phyloP scores from a whole-genome alignment of 2,113 vertebrate species.

The Apteryx owenii region DNA sequence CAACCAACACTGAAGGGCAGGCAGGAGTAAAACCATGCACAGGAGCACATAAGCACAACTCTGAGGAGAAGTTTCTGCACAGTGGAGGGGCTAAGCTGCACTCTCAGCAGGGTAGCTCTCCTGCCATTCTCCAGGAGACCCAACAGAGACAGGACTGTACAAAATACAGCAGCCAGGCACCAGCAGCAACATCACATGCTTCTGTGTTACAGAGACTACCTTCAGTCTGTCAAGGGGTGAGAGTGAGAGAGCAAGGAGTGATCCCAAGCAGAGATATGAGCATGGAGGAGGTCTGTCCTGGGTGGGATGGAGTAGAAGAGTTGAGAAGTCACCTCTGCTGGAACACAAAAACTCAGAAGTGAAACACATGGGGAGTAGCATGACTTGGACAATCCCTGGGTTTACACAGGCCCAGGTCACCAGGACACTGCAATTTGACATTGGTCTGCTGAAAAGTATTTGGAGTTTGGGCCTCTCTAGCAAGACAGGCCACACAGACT shows the following conservation, averaged over 20 bases:
- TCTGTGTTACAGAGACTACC: background rate
- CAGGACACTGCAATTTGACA: background rate
- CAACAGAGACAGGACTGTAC: background rate
- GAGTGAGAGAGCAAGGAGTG: background rate
- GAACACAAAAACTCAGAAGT: background rate
- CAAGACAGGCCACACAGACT: background rate
- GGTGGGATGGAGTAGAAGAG: background rate
- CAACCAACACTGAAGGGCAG: too few species aligned
- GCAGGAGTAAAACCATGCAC: too few species aligned
- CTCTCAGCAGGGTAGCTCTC: background rate
- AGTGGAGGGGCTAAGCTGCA: too few species aligned
- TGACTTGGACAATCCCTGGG: background rate
- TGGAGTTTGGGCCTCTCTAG: background rate
- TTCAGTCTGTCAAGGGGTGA: background rate
- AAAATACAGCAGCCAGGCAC: background rate
- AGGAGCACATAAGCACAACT: too few species aligned
- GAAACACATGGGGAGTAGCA: fast-evolving
- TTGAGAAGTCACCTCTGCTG: background rate
- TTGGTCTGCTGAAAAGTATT: fast-evolving
- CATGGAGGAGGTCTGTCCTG: background rate
- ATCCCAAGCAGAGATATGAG: background rate
- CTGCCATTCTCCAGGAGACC: background rate
- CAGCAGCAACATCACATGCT: background rate
- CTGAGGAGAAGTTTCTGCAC: too few species aligned
- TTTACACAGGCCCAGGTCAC: background rate